These are phyloP conservation scores for Chironomus tentans DNA, from an alignment of 2,888 invertebrate species.

Conservation along the genomic window DNA sequence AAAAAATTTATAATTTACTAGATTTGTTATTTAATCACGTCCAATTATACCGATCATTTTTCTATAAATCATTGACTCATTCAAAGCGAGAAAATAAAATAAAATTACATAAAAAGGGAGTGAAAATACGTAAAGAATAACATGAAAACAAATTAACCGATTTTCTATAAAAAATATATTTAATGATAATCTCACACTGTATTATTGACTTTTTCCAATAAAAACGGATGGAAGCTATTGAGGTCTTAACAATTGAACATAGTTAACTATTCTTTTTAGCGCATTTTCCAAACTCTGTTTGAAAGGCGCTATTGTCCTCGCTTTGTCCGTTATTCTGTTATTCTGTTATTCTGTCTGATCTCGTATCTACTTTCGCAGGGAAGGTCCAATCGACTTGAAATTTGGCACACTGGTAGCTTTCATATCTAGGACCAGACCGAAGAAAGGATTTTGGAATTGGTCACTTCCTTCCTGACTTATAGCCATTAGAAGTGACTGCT, in stretches of 20 bases:
- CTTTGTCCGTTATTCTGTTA: too few species aligned
- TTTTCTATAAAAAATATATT: neutral
- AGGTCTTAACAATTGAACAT: neutral
- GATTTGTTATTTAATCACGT: conserved; percentile 19
- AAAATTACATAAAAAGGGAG: neutral
- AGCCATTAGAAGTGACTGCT: too few species aligned
- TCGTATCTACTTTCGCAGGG: too few species aligned
- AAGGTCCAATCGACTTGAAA: too few species aligned
- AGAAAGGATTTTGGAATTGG: too few species aligned
- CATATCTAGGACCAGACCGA: too few species aligned
- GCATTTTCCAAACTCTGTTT: too few species aligned
- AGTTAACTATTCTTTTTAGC: neutral
- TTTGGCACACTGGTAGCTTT: too few species aligned
- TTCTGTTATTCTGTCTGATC: too few species aligned
- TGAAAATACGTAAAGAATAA: neutral
- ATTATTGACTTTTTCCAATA: neutral
- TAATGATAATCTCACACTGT: conserved; percentile 9
- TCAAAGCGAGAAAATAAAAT: neutral
- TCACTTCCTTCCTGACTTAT: too few species aligned
- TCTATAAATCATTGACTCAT: conserved; percentile 7
- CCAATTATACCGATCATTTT: conserved; percentile 16
- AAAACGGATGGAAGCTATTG: neutral
- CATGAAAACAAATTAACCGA: conserved; percentile 18
- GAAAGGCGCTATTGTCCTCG: too few species aligned
- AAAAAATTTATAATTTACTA: too few species aligned